Percentiles rank a stretch among this genome's conserved stretches.
Evolutionary conservation across 2,797 vertebrate species (phyloP).

Genomic region (Pogonophryne albipinna): DNA sequence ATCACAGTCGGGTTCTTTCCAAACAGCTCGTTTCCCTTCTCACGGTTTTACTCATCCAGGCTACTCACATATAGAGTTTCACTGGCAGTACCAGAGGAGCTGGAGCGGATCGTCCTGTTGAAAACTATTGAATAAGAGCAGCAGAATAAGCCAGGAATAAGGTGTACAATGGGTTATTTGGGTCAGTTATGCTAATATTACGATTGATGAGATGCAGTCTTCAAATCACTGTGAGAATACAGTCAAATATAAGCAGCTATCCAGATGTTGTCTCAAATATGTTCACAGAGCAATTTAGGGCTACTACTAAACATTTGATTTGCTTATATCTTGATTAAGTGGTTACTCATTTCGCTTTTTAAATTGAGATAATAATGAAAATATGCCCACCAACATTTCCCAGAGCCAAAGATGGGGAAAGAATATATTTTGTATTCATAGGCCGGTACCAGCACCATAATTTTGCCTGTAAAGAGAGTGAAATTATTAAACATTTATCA

Average conservation of each 20-base stretch:
- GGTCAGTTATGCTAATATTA: not conserved
- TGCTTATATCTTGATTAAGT: not conserved
- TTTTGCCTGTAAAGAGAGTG: not conserved
- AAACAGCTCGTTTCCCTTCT: slow-evolving; percentile 51
- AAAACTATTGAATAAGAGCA: slow-evolving; percentile 10
- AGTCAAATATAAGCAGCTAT: not conserved
- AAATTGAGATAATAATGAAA: not conserved
- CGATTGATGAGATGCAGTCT: not conserved
- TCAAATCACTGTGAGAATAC: not conserved
- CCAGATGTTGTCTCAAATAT: not conserved
- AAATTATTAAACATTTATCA: not conserved
- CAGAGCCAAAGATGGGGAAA: not conserved
- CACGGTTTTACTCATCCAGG: slow-evolving; percentile 40
- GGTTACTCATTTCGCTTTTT: not conserved
- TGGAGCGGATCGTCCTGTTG: slow-evolving; percentile 26
- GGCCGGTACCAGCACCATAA: not conserved
- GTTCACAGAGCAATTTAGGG: not conserved
- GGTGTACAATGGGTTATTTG: not conserved
- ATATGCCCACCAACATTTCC: not conserved
- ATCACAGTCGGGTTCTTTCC: slow-evolving; percentile 52
- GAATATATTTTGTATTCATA: too few relatives aligned
- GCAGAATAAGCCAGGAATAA: not conserved
- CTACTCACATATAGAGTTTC: slow-evolving; percentile 36
- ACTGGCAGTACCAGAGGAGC: slow-evolving; percentile 38
- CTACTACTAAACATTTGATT: not conserved